A percentile compares a stretch with the other conserved stretches of the same genome.
Evolutionary conservation across 92 coral and sea anemone genomes (phyloP).

Genomic region (Porites lobata): DNA sequence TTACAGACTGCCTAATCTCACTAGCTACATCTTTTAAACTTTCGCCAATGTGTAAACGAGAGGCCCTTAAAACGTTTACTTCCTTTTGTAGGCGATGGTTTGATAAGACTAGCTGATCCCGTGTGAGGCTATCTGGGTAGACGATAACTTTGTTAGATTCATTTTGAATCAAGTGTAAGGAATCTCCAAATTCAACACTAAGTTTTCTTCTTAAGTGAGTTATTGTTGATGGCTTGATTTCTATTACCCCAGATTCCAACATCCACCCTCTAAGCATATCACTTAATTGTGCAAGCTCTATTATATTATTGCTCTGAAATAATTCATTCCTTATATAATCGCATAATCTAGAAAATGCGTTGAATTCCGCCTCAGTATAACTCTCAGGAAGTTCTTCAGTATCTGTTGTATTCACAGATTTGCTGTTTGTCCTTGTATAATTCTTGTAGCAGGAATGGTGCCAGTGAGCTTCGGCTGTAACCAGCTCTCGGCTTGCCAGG

Average conservation of each 20-base stretch:
- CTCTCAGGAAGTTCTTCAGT: conserved; percentile 23
- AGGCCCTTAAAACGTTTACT: conserved; percentile 39
- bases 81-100: no score
- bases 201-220: conserved; percentile 22
- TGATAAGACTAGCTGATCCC: no score
- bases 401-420: conserved; percentile 23
- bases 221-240: conserved; percentile 35
- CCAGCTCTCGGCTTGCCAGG: conserved; percentile 33
- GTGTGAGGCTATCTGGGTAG: no score
- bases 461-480: conserved; percentile 54
- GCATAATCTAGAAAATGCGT: conserved; percentile 32
- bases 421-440: conserved; percentile 37
- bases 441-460: conserved; percentile 56
- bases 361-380: no score
- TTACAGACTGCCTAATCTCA: no score
- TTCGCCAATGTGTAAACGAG: conserved; percentile 36
- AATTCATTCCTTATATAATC: conserved; percentile 35
- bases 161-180: conserved; percentile 25
- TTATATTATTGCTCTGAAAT: conserved; percentile 16
- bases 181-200: conserved; percentile 35
- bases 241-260: conserved; percentile 38
- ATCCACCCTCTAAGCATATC: conserved; percentile 50
- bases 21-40: no score
- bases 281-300: conserved; percentile 24
- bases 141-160: conserved; percentile 33